Percentiles rank a stretch among this genome's conserved stretches.
These are phyloP conservation scores for Physocephala rufipes DNA, from an alignment of 2,888 invertebrate species.

Conservation along the genomic window DNA sequence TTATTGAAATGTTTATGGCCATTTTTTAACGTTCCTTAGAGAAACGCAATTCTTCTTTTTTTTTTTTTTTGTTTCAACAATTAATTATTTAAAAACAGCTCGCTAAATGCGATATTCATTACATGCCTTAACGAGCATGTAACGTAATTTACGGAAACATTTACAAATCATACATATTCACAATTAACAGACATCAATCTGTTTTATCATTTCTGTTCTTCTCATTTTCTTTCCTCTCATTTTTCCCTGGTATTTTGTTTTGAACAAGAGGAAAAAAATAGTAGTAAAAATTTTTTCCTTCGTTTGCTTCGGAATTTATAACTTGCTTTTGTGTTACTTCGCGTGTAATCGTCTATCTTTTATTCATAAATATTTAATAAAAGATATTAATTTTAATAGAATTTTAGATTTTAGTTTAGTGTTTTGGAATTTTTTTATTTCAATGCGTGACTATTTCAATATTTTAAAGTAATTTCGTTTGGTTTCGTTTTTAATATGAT, in stretches of 20 bases:
- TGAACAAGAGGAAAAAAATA: neutral
- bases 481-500: constrained; percentile 41
- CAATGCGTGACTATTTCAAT: neutral
- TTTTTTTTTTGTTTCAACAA: too few species aligned
- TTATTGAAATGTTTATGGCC: neutral
- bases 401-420: neutral
- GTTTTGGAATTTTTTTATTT: constrained; percentile 15
- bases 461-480: neutral
- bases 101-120: too few species aligned
- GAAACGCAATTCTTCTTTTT: too few species aligned
- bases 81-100: too few species aligned
- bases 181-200: neutral
- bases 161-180: constrained; percentile 18
- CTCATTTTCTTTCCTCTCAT: neutral
- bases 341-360: constrained; percentile 27
- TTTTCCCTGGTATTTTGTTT: neutral
- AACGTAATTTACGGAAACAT: neutral
- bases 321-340: neutral
- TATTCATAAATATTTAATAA: constrained; percentile 31
- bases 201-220: too few species aligned
- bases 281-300: neutral
- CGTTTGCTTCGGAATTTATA: neutral
- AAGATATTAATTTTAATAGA: constrained; percentile 31
- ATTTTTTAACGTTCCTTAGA: neutral
- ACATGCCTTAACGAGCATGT: too few species aligned